Evolutionary conservation across 2,797 vertebrate species (phyloP).

Genomic region (Pelochelys cantorii): DNA sequence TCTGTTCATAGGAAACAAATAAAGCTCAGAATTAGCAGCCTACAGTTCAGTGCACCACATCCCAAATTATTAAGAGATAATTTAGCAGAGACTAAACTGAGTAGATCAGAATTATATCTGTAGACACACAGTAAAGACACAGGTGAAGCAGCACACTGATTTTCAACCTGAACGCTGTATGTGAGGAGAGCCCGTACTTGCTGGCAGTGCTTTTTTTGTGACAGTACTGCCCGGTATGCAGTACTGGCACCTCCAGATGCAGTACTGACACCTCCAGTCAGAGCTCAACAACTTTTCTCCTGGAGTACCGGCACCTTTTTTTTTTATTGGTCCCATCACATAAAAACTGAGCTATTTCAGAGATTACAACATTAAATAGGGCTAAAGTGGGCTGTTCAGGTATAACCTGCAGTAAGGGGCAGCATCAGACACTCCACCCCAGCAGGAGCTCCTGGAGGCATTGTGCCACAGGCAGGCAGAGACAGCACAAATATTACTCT

Average conservation of each 20-base stretch:
- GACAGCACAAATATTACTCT: neutral
- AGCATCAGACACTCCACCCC: neutral
- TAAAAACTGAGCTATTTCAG: neutral
- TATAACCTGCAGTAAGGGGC: neutral
- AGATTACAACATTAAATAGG: neutral
- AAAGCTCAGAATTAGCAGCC: neutral
- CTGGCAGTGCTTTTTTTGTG: too few species aligned
- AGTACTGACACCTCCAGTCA: too few species aligned
- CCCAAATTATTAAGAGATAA: constrained; percentile 36
- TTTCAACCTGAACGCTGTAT: neutral
- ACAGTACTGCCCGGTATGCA: too few species aligned
- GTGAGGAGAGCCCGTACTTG: neutral
- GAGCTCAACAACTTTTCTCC: too few species aligned
- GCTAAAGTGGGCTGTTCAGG: neutral
- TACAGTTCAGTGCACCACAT: constrained; percentile 20
- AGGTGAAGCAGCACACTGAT: neutral
- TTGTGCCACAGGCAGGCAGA: neutral
- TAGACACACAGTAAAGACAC: constrained; percentile 1
- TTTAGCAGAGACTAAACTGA: constrained; percentile 1
- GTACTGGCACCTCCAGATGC: too few species aligned
- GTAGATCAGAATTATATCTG: neutral
- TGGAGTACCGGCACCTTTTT: too few species aligned
- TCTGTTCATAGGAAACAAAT: neutral
- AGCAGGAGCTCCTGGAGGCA: neutral
- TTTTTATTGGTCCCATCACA: neutral